Evolutionary conservation across 2,888 invertebrate species (phyloP), one percentile per base, ranked within the genome.

Genomic region (Polymixis lichenea): DNA sequence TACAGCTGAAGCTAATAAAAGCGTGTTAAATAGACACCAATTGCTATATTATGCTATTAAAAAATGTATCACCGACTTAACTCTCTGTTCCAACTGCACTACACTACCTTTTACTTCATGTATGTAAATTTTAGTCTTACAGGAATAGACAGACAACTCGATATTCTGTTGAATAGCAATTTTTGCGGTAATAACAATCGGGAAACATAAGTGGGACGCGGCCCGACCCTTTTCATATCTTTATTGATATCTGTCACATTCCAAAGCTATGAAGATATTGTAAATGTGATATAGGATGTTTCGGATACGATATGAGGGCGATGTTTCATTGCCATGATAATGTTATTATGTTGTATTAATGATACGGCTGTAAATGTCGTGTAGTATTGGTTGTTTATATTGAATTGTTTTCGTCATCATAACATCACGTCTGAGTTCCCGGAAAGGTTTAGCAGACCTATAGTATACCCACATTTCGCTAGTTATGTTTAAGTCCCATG

Each of bases 181-280:
- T 93, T 93, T 92, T 92, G 92, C 89, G 93, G 93, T 92, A 92
- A 94, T 94, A 95, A 94, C 94, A 93, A 94, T 94, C 91, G 91
- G 87, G 90, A 89, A 92, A 91, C 93, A 93, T 94, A 94, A 94
- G 93, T 92, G 92, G 90, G 90, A 86, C 77, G 86, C 84, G 82
- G 78, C 84, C 83, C 91, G 93, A 93, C 93, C 94, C 93, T 94
- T 92, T 90, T 93, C 92, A 91, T 92, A 89, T 91, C 89, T 90
- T 90, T 91, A 93, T 93, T 92, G 91, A 91, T 93, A 90, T 91
- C 91, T 91, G 92, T 92, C 93, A 93, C 90, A 92, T 91, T 91
- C 85, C 86, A 87, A 90, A 80, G 81, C 81, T 81, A 87, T 86
- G 83, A 88, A 87, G 88, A 87, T 90, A 88, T 85, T 86, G 86